These are phyloP conservation scores for Kryphioiulus occultus DNA, from an alignment of 2,888 invertebrate genomes.

Conservation along the genomic window DNA sequence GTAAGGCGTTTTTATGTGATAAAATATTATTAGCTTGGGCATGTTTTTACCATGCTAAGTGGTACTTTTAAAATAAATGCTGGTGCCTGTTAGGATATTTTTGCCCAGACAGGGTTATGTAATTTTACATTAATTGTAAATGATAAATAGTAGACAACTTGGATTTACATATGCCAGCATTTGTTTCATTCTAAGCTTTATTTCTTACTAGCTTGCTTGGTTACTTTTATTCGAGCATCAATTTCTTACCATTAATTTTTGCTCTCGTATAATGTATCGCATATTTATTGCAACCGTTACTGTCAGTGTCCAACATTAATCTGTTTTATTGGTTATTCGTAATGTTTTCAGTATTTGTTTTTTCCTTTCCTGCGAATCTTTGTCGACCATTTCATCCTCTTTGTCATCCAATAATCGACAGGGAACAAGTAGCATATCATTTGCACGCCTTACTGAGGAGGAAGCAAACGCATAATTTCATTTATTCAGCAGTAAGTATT, in stretches of 20 bases:
- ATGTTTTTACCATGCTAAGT: not conserved
- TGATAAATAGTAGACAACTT: too few relatives aligned
- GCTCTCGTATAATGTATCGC: too few relatives aligned
- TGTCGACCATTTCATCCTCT: slow-evolving; percentile 31
- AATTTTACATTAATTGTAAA: too few relatives aligned
- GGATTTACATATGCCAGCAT: too few relatives aligned
- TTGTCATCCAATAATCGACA: slow-evolving; percentile 39
- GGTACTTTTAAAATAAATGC: not conserved
- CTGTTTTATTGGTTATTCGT: slow-evolving; percentile 13
- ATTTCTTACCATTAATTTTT: too few relatives aligned
- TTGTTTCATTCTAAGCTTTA: too few relatives aligned
- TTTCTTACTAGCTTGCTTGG: too few relatives aligned
- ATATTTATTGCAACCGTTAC: not conserved
- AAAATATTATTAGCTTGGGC: too few relatives aligned
- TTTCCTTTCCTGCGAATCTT: slow-evolving; percentile 45
- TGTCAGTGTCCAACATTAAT: slow-evolving; percentile 3
- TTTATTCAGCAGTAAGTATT: slow-evolving; percentile 29
- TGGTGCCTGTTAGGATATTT: not conserved
- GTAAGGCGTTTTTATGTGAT: not conserved
- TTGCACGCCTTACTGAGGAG: slow-evolving; percentile 43
- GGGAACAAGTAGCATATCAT: slow-evolving; percentile 41
- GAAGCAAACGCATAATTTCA: slow-evolving; percentile 37
- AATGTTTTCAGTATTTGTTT: slow-evolving; percentile 49
- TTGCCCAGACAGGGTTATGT: not conserved
- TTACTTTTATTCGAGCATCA: too few relatives aligned